Percentiles rank a stretch among this genome's conserved stretches.
Evolutionary conservation across 2,888 invertebrate genomes (phyloP).

Genomic region (Xestia xanthographa): DNA sequence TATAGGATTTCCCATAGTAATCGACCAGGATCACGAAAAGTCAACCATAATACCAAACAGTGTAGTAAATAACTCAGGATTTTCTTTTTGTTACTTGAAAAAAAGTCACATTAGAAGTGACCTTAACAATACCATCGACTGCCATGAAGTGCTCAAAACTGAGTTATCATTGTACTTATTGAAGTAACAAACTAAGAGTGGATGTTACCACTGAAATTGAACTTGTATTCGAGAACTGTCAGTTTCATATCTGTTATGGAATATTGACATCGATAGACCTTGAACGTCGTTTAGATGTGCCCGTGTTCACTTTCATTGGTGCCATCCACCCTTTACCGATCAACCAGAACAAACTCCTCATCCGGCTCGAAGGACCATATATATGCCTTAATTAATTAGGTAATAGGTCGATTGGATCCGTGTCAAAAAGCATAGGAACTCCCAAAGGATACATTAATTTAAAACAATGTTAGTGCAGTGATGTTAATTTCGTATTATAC

Average conservation of each 20-base stretch:
- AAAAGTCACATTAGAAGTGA: not conserved
- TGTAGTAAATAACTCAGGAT: not conserved
- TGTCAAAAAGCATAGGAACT: constrained; percentile 35
- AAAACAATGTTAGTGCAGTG: constrained; percentile 46
- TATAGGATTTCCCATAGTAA: constrained; percentile 25
- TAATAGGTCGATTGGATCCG: constrained; percentile 13
- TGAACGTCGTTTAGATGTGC: not conserved
- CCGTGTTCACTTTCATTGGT: not conserved
- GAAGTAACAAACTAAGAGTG: not conserved
- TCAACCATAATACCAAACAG: not conserved
- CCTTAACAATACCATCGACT: not conserved
- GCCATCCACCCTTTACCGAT: not conserved
- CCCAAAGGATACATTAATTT: constrained; percentile 40
- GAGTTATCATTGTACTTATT: not conserved
- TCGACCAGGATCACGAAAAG: constrained; percentile 14
- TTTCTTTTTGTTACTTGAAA: not conserved
- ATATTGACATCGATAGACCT: not conserved
- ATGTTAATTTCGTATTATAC: constrained; percentile 41
- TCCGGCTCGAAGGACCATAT: too few species aligned
- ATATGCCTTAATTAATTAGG: not conserved
- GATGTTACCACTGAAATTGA: not conserved
- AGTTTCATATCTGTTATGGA: not conserved
- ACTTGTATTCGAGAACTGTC: not conserved
- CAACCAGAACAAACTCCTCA: not conserved
- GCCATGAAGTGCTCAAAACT: not conserved